phyloP scores from a whole-genome alignment of 1,140 invertebrate genomes.

The Caerostris extrusa region DNA sequence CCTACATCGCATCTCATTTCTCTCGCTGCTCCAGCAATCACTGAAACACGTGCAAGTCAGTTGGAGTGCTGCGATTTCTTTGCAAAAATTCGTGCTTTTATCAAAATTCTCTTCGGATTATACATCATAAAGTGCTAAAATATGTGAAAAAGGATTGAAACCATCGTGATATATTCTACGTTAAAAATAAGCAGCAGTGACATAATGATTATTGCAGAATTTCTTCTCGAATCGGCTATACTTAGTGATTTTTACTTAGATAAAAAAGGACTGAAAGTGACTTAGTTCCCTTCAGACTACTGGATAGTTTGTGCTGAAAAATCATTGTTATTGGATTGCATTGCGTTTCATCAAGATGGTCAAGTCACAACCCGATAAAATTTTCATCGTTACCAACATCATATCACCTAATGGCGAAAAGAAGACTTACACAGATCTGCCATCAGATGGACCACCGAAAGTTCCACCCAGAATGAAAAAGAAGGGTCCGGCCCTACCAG shows the following conservation, averaged over 20 bases:
- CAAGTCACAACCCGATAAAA: conserved; percentile 49
- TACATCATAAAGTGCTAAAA: too few species aligned
- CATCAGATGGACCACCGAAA: conserved; percentile 26
- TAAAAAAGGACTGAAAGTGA: neutral
- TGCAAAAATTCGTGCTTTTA: too few species aligned
- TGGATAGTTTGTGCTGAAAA: neutral
- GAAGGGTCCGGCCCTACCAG: conserved; percentile 65
- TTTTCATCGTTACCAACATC: conserved; percentile 37
- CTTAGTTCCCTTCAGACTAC: neutral
- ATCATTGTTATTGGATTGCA: too few species aligned
- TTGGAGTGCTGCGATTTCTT: neutral
- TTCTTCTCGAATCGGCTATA: neutral
- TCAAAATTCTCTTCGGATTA: too few species aligned
- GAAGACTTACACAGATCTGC: neutral
- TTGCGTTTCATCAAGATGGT: conserved; percentile 38
- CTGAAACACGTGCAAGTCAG: neutral
- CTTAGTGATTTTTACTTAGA: neutral
- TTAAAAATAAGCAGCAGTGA: too few species aligned
- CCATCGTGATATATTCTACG: too few species aligned
- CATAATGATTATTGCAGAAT: conserved; percentile 18
- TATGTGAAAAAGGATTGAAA: too few species aligned
- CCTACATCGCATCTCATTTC: conserved; percentile 3
- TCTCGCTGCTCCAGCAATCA: neutral
- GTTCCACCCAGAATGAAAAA: conserved; percentile 72
- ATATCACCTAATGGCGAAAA: conserved; percentile 9